Evolutionary conservation across 2,113 vertebrate genomes (phyloP), one percentile per base, ranked within the genome.

Genomic region (Crotalus viridis): DNA sequence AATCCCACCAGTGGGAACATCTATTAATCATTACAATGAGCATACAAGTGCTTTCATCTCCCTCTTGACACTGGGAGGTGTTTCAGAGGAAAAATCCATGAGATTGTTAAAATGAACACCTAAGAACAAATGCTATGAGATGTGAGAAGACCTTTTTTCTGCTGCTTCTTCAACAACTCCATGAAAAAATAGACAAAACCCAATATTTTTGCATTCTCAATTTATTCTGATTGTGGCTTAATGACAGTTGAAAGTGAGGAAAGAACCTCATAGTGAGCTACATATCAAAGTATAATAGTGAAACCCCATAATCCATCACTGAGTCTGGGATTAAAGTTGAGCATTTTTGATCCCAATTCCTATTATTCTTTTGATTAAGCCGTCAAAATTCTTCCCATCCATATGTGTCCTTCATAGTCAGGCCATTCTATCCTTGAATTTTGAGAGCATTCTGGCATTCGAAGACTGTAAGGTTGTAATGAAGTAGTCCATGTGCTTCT

Each of bases 401-500:
- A 33, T 7, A 39, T 3, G 69, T 6, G 5, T 17, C 2, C 0
- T 15, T 7, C 1, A 48, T 48, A 48, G 5, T 48, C 5, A 48
- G 6, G 46, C 46, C 46, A 48, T 48, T 48, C 46, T 48, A 48
- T 48, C 46, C 46, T 48, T 48, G 46, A 48, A 5, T 48, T 48
- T 7, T 48, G 6, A 48, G 46, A 74, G 69, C 12, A 19, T 74
- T 33, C 13, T 7, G 5, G 69, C 69, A 74, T 3, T 19, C n/a
- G 0, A 17, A 1, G 17, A 7, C 7, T 17, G 3, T 13, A 74
- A 74, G 0, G 1, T 6, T 39, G 5, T 7, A 3, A 74, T 15
- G 69, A 39, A 74, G 0, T 39, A 74, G 17, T 39, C 69, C 69
- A 19, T 74, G 0, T n/a, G 4, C 69, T 19, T 48, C 46, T 48